A percentile compares a stretch with the other conserved stretches of the same genome.
Conservation (phyloP, 2,113 vertebrate species). For the Galemys pyrenaicus region DNA sequence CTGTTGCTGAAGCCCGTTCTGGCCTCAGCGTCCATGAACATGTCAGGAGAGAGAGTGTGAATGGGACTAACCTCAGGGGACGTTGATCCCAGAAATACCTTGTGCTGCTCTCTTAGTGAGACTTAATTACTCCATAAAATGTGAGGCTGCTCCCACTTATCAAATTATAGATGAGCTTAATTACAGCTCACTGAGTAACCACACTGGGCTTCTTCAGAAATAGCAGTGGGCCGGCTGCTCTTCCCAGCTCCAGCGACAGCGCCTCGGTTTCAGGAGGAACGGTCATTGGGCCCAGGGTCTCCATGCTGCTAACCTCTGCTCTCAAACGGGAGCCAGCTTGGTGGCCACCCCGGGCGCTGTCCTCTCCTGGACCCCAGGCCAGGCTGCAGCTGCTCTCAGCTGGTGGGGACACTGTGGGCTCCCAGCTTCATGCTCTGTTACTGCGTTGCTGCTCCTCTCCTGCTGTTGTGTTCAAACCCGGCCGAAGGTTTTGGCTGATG, state of each 20-base stretch:
- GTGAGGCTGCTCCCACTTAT: constrained; percentile 57
- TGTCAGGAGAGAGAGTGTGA: background rate
- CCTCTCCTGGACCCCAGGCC: background rate
- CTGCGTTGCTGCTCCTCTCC: too few species aligned
- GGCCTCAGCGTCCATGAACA: rapidly evolving
- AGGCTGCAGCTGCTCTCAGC: background rate
- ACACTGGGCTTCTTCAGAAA: constrained; percentile 29
- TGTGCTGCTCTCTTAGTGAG: constrained; percentile 8
- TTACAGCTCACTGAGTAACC: constrained; percentile 43
- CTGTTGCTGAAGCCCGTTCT: background rate
- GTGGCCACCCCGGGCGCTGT: background rate
- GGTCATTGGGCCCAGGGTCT: too few species aligned
- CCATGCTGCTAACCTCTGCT: background rate
- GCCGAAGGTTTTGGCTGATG: background rate
- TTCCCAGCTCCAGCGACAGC: background rate
- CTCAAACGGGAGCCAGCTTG: too few species aligned
- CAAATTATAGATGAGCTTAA: constrained; percentile 67
- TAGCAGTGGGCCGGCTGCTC: background rate
- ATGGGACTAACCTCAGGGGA: background rate
- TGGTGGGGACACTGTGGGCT: background rate
- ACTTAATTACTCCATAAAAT: constrained; percentile 60
- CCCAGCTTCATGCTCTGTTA: background rate
- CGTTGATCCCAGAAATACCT: background rate
- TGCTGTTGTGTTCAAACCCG: background rate
- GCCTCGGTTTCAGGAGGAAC: background rate